Base-by-base conservation (phyloP, 1,140 invertebrate genomes). In the Hypothenemus hampei region DNA sequence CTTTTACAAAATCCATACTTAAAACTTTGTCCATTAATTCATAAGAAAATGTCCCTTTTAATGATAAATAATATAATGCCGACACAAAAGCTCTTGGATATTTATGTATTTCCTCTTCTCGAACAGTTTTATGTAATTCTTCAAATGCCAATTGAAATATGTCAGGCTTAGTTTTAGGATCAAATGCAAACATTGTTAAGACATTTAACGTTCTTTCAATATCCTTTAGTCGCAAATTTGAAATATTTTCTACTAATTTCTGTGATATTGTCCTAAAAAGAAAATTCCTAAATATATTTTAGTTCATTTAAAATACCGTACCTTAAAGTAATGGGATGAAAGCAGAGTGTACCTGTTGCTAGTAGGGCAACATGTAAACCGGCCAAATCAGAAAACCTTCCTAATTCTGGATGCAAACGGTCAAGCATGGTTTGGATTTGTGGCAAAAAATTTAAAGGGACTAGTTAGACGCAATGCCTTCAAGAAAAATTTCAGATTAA, bases 181-280 rank as follows among this genome's bases (percentile, higher is more conserved):
- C 50, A 40, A 72, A 67, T 62, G 79, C 74, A 26, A 78, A 80
- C 49, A 75, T 69, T 3, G 66, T 67, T 16, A 81, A 66, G 2
- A 68, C 65, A 48, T 77, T 73, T 3, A 76, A 57, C 2, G 83
- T 65, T 51, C 81, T 72, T 68, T 85, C 83, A 7, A 84, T 64
- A 58, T 85, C 82, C 69, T 85, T 85, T 0, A 84, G 37, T 44
- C 82, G 72, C 0, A 72, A 62, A 1, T 45, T 19, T 2, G 68
- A 26, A 6, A 67, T 39, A 57, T 57, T 35, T 18, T 59, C 48
- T 6, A 57, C 44, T 4, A 59, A 59, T 58, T 60, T 63, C 49
- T 63, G 22, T 13, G 35, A 59, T 33, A 56, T 36, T 13, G 58
- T 64, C 20, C 58, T 54, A 43, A 37, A 50, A 48, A 16, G 11